phyloP scores from a whole-genome alignment of 2,797 vertebrate genomes.

The Sebastes ruberrimus region DNA sequence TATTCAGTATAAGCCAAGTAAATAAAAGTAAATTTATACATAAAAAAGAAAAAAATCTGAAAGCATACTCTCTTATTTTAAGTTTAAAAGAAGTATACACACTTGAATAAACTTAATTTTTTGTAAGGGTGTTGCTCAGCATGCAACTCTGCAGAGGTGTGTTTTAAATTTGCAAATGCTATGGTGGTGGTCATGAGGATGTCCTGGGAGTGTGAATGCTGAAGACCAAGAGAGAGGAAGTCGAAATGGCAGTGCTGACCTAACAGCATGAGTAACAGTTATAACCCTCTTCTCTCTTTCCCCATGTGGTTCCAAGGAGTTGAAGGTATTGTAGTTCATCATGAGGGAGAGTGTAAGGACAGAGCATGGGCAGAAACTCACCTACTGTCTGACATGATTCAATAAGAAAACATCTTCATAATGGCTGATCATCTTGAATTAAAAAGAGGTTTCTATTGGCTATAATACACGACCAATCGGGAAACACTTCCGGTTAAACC shows the following conservation, averaged over 20 bases:
- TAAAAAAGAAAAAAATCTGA: no score
- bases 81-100: no score
- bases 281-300: slow-evolving; percentile 83
- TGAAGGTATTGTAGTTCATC: slow-evolving; percentile 86
- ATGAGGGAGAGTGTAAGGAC: slow-evolving; percentile 75
- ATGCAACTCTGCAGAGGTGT: slow-evolving; percentile 25
- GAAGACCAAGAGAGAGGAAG: slow-evolving; percentile 40
- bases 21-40: no score
- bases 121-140: not conserved
- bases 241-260: slow-evolving; percentile 53
- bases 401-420: slow-evolving; percentile 47
- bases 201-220: slow-evolving; percentile 38
- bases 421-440: slow-evolving; percentile 14
- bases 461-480: not conserved
- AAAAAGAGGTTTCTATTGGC: not conserved
- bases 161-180: slow-evolving; percentile 23
- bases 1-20: no score
- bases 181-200: slow-evolving; percentile 30
- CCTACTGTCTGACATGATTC: slow-evolving; percentile 62
- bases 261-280: slow-evolving; percentile 69
- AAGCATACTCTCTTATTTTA: no score
- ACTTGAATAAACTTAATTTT: no score
- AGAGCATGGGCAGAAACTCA: slow-evolving; percentile 72
- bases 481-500: slow-evolving; percentile 5
- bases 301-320: slow-evolving; percentile 84